A percentile compares a stretch with the other conserved stretches of the same genome.
Conservation (phyloP, 2,797 vertebrate species). For the Urocyon cinereoargenteus region DNA sequence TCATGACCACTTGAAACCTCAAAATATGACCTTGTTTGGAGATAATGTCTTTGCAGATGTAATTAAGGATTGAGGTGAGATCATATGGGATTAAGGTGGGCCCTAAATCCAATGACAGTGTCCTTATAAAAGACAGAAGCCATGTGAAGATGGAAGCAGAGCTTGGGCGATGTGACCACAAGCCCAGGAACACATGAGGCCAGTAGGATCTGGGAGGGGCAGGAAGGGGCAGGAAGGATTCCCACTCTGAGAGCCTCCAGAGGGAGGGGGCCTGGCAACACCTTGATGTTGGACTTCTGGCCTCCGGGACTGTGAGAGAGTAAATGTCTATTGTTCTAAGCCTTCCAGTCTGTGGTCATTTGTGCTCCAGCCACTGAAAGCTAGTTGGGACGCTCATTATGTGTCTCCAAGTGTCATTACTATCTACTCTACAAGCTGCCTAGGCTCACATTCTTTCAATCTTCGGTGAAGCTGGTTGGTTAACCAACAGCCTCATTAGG, state of each 20-base stretch:
- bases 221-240: neutral
- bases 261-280: no score
- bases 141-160: neutral
- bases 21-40: neutral
- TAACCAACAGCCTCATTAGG: accelerated
- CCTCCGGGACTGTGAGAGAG: neutral
- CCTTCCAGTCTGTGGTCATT: accelerated
- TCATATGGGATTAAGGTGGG: neutral
- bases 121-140: neutral
- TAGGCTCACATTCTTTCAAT: accelerated
- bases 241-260: neutral
- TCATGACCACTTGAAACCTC: neutral
- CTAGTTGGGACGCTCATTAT: accelerated
- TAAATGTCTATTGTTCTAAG: neutral
- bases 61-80: accelerated
- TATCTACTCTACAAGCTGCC: neutral
- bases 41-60: neutral
- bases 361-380: neutral
- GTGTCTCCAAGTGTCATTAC: neutral
- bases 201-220: neutral
- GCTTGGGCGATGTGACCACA: accelerated
- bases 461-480: neutral
- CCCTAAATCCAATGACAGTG: accelerated
- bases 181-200: accelerated
- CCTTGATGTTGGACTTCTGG: neutral